Evolutionary conservation across 2,113 vertebrate genomes (phyloP).

Genomic region (Triplophysa dalaica): DNA sequence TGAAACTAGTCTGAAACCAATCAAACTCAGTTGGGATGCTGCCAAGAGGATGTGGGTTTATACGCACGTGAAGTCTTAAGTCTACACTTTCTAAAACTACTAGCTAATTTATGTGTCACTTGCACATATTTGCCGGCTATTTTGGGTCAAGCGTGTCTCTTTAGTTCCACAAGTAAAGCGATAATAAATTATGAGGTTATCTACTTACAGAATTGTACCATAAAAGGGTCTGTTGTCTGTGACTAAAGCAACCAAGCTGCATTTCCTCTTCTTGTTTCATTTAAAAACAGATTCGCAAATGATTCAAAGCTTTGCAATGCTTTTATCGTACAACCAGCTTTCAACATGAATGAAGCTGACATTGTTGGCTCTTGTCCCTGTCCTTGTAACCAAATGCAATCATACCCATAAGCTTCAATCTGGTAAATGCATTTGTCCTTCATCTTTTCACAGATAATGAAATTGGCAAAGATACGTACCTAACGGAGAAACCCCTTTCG

Average conservation of each 20-base stretch:
- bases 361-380: neutral
- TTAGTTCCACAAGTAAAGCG: neutral
- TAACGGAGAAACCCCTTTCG: conserved; percentile 87
- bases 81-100: neutral
- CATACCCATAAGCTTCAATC: conserved; percentile 11
- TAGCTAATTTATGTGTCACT: neutral
- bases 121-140: neutral
- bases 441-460: conserved; percentile 8
- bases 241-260: conserved; percentile 11
- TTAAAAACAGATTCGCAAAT: conserved; percentile 13
- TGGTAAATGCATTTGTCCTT: neutral
- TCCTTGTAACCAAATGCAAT: conserved; percentile 1
- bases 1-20: conserved; percentile 2
- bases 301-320: conserved; percentile 10
- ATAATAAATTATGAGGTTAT: conserved; percentile 25
- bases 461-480: conserved; percentile 71
- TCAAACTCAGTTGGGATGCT: neutral
- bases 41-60: neutral
- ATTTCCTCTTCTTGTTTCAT: conserved; percentile 46
- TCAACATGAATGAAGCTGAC: conserved; percentile 1
- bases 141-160: conserved; percentile 1
- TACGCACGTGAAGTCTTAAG: neutral
- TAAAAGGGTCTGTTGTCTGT: conserved; percentile 38
- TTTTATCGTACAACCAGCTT: conserved; percentile 14
- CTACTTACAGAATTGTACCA: conserved; percentile 24